Percentiles rank a stretch among this genome's conserved stretches.
These are phyloP conservation scores for Actinostola sp. DNA, from an alignment of 92 coral and sea anemone species.

Conservation along the genomic window DNA sequence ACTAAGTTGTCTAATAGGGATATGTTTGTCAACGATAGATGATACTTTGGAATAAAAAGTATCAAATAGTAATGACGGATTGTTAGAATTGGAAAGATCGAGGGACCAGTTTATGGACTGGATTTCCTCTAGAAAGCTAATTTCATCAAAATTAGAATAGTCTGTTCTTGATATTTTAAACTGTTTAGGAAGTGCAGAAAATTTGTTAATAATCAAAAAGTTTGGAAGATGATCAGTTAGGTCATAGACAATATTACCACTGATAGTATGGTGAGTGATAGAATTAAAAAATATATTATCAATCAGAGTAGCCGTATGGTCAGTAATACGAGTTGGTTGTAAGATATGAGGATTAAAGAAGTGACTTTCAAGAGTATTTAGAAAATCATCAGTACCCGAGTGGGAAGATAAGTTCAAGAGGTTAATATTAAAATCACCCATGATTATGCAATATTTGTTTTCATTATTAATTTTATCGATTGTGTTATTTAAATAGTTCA, in stretches of 20 bases:
- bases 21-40: too few relatives aligned
- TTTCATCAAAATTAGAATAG: conserved; percentile 51
- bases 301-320: conserved; percentile 50
- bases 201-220: conserved; percentile 61
- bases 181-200: conserved; percentile 46
- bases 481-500: conserved; percentile 33
- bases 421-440: conserved; percentile 61
- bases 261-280: conserved; percentile 35
- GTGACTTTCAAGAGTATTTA: conserved; percentile 43
- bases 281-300: conserved; percentile 68
- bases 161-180: conserved; percentile 50
- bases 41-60: too few relatives aligned
- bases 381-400: conserved; percentile 50
- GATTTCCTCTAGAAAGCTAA: conserved; percentile 44
- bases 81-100: background rate
- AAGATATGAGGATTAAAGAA: conserved; percentile 55
- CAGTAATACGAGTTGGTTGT: conserved; percentile 52
- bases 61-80: too few relatives aligned
- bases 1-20: too few relatives aligned
- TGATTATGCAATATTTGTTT: conserved; percentile 44
- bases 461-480: conserved; percentile 49
- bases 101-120: conserved; percentile 42
- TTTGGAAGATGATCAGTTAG: conserved; percentile 61
- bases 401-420: conserved; percentile 52
- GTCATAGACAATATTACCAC: conserved; percentile 63